Base-by-base conservation (phyloP, 2,888 invertebrate genomes). In the Morpho helenor region DNA sequence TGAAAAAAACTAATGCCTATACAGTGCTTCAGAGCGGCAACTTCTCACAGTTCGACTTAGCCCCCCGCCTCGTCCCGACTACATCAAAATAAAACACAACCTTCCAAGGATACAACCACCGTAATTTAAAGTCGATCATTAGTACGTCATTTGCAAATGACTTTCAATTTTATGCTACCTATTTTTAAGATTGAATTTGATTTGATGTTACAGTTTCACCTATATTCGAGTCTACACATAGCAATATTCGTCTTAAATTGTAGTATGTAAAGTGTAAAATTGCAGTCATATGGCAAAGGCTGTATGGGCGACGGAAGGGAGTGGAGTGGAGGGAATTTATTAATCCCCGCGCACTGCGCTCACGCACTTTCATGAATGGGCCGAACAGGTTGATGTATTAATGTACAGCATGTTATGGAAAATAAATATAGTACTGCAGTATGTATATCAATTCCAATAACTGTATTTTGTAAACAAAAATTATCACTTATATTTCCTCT, bases 331-430 rank as follows among this genome's bases (percentile, higher is more conserved):
- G 81, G 84, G 82, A 84, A 83, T 87, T 87, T 88, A 88, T 90
- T 88, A 89, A 89, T 88, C 89, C 89, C 88, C 89, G 86, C 88
- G 85, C 89, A 87, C 87, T 88, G 89, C 88, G 88, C 87, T 77
- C 89, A 87, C 89, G 89, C 89, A 90, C 89, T 90, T 89, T 90
- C 87, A 90, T 90, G 89, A 90, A 90, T 90, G 89, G 86, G 79
- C 82, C 84, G 82, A 89, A 89, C 89, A 90, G 89, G 89, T 90
- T 90, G 88, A 88, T 88, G 83, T 84, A 82, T 87, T 74, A 65
- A 64, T 68, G 68, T 80, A 90, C 79, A 87, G 87, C 80, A 23
- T 85, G 87, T 61, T 69, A 66, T 66, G 69, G 67, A 72, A 68
- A 74, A 73, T 74, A 71, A 7, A 9, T 23, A 7, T 8, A 3